A percentile compares a stretch with the other conserved stretches of the same genome.
Evolutionary conservation across 2,888 invertebrate species (phyloP).

Genomic region (Platycheirus albimanus): DNA sequence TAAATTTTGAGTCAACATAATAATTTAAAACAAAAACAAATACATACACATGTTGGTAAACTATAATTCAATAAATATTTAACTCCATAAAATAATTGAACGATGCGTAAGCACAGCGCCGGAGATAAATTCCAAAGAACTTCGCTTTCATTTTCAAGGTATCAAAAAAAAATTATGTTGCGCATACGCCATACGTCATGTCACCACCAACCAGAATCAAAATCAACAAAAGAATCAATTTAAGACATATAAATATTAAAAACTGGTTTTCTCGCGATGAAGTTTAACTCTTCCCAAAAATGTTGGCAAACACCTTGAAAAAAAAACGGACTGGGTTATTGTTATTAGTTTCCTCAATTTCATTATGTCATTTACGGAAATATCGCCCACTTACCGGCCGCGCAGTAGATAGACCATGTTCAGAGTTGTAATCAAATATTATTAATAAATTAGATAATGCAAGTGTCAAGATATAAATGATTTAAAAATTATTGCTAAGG

Average conservation of each 20-base stretch:
- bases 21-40: no score
- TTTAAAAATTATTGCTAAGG: no score
- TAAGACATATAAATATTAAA: constrained; percentile 9
- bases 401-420: constrained; percentile 1
- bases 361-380: constrained; percentile 35
- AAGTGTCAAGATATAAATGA: no score
- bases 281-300: background rate
- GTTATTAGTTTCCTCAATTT: constrained; percentile 29
- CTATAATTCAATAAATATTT: no score
- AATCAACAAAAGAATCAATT: constrained; percentile 5
- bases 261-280: constrained; percentile 21
- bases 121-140: background rate
- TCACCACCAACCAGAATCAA: background rate
- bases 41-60: no score
- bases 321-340: constrained; percentile 6
- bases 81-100: background rate
- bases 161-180: constrained; percentile 38
- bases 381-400: constrained; percentile 41
- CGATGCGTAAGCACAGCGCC: background rate
- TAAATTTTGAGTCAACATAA: no score
- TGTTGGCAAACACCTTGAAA: constrained; percentile 17
- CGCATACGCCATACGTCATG: constrained; percentile 57
- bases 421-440: background rate
- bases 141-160: constrained; percentile 30
- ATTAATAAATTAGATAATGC: no score